These are phyloP conservation scores for Tinea trinotella DNA, from an alignment of 2,888 invertebrate species.

Conservation along the genomic window DNA sequence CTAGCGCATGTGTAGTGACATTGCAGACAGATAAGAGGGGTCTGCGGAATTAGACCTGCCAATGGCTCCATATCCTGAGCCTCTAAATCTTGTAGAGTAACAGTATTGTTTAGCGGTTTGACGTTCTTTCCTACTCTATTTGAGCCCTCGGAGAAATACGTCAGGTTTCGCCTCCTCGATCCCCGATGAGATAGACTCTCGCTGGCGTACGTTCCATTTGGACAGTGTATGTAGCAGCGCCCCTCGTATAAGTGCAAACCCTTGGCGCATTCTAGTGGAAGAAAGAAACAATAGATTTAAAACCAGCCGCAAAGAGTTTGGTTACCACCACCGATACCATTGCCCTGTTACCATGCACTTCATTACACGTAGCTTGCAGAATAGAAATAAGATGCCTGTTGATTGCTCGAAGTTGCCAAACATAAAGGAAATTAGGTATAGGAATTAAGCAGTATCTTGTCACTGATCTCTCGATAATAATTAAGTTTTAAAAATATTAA, in stretches of 20 bases:
- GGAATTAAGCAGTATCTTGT: constrained; percentile 56
- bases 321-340: constrained; percentile 18
- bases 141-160: constrained; percentile 39
- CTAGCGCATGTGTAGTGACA: constrained; percentile 84
- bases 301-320: background rate
- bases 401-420: background rate
- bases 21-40: constrained; percentile 67
- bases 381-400: constrained; percentile 34
- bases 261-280: constrained; percentile 77
- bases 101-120: constrained; percentile 24
- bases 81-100: constrained; percentile 33
- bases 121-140: constrained; percentile 18
- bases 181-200: constrained; percentile 47
- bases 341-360: background rate
- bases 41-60: constrained; percentile 31
- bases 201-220: constrained; percentile 61
- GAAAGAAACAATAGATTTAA: constrained; percentile 46
- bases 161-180: constrained; percentile 57
- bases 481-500: constrained; percentile 32
- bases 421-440: constrained; percentile 26
- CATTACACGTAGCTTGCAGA: constrained; percentile 32
- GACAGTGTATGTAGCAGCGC: constrained; percentile 74
- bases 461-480: constrained; percentile 47
- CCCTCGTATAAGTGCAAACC: constrained; percentile 74
- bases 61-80: constrained; percentile 49